Conservation (phyloP, 2,888 invertebrate species). For the Meliscaeva auricollis region DNA sequence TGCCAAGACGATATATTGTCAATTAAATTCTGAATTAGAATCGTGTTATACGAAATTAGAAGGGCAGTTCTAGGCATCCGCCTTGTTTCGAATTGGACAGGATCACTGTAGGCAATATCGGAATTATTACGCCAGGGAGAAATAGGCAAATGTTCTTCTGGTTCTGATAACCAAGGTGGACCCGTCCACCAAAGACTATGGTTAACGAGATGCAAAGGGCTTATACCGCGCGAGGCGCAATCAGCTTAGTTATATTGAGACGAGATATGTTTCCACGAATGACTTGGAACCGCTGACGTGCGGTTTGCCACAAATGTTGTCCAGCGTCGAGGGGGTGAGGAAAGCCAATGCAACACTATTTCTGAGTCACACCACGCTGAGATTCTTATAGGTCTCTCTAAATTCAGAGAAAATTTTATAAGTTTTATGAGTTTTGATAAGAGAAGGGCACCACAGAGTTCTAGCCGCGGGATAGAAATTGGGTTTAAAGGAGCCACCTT, state of each 20-base stretch:
- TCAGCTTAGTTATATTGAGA: constrained; percentile 72
- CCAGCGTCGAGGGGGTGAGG: constrained; percentile 66
- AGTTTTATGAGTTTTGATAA: constrained; percentile 34
- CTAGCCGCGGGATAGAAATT: constrained; percentile 55
- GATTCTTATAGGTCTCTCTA: constrained; percentile 2
- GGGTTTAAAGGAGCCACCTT: constrained; percentile 52
- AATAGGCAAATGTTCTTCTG: constrained; percentile 18
- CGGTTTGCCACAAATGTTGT: constrained; percentile 62
- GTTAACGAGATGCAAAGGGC: constrained; percentile 35
- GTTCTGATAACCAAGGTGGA: constrained; percentile 47
- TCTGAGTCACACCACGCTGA: constrained; percentile 78
- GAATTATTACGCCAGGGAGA: neutral
- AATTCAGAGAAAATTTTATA: constrained; percentile 35
- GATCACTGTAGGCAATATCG: too few species aligned
- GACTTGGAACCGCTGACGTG: constrained; percentile 34
- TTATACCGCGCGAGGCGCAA: constrained; percentile 69
- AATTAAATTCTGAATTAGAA: too few species aligned
- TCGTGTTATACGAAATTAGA: too few species aligned
- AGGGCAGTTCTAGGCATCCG: too few species aligned
- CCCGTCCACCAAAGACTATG: constrained; percentile 72
- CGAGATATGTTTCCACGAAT: constrained; percentile 65
- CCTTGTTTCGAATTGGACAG: too few species aligned
- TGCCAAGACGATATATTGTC: too few species aligned
- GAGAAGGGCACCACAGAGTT: constrained; percentile 55
- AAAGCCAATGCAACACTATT: constrained; percentile 78